Evolutionary conservation across 2,797 vertebrate genomes (phyloP).

Genomic region (Sarcoramphus papa): DNA sequence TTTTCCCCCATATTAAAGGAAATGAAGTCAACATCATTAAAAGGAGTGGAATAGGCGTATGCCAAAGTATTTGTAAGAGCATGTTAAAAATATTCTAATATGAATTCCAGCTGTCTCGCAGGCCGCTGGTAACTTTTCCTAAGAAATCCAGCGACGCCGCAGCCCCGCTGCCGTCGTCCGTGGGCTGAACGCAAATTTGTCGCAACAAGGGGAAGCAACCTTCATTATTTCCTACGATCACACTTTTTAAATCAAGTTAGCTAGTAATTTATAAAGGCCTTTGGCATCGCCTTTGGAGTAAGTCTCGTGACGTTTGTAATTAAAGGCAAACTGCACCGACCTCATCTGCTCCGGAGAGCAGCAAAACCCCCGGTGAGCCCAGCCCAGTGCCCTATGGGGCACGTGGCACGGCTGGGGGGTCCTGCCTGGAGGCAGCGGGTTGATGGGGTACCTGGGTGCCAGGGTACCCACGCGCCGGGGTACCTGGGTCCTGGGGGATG

Average conservation of each 20-base stretch:
- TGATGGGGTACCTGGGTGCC: not conserved
- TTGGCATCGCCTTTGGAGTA: not conserved
- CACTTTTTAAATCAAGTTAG: not conserved
- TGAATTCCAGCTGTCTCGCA: constrained; percentile 35
- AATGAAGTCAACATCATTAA: constrained; percentile 56
- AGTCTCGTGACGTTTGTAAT: not conserved
- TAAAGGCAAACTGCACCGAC: not conserved
- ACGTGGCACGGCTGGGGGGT: fast-evolving
- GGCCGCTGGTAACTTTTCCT: not conserved
- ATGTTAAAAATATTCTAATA: constrained; percentile 50
- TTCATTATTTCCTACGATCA: not conserved
- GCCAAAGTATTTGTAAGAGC: constrained; percentile 54
- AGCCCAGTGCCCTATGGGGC: fast-evolving
- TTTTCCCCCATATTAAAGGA: not conserved
- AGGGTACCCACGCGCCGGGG: too few species aligned
- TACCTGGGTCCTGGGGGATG: not conserved
- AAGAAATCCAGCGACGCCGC: not conserved
- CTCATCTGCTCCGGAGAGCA: not conserved
- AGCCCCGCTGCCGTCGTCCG: not conserved
- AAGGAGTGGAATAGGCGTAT: constrained; percentile 35
- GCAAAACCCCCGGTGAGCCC: not conserved
- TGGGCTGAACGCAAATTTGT: not conserved
- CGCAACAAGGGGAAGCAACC: not conserved
- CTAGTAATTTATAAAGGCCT: not conserved
- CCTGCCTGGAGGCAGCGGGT: fast-evolving